Percentiles rank a stretch among this genome's conserved stretches.
These are phyloP conservation scores for Erythrolamprus reginae DNA, from an alignment of 2,113 vertebrate species.

Conservation along the genomic window DNA sequence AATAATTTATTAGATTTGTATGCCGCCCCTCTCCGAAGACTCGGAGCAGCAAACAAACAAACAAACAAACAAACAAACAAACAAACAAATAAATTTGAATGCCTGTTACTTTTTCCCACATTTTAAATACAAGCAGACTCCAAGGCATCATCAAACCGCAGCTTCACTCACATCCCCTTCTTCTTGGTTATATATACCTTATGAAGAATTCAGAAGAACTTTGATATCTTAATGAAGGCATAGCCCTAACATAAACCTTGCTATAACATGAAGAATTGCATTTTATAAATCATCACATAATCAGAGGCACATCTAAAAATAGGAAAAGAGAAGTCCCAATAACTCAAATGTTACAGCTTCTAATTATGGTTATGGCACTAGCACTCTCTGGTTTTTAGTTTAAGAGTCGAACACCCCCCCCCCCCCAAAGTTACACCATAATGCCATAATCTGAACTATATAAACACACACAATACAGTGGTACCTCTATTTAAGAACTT, in stretches of 20 bases:
- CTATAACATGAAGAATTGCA: background rate
- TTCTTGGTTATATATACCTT: background rate
- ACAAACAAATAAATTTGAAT: background rate
- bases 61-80: no score
- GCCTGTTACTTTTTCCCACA: background rate
- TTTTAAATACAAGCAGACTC: background rate
- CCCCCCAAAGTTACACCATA: background rate
- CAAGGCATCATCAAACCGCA: background rate
- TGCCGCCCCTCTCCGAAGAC: no score
- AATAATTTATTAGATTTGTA: no score
- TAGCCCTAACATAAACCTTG: background rate
- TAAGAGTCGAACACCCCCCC: no score
- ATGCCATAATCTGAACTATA: background rate
- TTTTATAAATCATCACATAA: background rate
- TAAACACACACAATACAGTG: background rate
- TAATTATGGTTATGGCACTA: background rate
- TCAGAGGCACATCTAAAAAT: background rate
- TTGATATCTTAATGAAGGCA: background rate
- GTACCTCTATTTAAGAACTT: no score
- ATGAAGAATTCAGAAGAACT: background rate
- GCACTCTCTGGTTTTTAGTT: background rate
- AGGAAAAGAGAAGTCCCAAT: background rate
- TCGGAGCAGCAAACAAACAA: no score
- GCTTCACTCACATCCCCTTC: no score
- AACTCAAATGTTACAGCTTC: background rate